Evolutionary conservation across 2,113 vertebrate species (phyloP).

Genomic region (Pogonocichla stellata): DNA sequence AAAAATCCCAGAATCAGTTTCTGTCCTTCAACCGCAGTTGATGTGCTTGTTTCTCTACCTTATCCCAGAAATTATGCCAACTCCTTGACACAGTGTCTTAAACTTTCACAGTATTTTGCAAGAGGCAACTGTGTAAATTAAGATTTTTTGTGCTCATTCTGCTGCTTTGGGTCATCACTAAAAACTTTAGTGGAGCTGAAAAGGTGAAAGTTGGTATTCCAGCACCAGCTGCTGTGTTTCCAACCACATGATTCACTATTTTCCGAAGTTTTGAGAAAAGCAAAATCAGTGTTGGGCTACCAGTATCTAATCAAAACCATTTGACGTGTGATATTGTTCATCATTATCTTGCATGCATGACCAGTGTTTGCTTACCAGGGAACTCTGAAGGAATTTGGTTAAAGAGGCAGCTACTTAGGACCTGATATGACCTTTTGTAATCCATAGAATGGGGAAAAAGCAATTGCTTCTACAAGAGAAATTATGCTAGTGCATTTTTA

Average conservation of each 20-base stretch:
- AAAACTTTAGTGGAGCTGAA: background rate
- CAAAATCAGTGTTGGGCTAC: background rate
- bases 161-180: background rate
- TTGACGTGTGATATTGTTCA: background rate
- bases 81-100: no score
- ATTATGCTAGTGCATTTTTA: background rate
- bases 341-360: no score
- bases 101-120: no score
- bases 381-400: background rate
- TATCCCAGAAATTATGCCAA: background rate
- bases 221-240: background rate
- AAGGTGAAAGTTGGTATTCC: background rate
- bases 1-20: background rate
- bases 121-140: background rate
- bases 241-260: background rate
- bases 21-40: background rate
- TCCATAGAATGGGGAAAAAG: background rate
- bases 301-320: background rate
- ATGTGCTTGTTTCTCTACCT: background rate
- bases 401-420: background rate
- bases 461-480: background rate
- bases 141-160: background rate
- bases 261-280: background rate
- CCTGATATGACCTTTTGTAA: background rate
- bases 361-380: background rate